Conservation (phyloP, 1,140 invertebrate species). For the Pseudomyrmex cubaensis region DNA sequence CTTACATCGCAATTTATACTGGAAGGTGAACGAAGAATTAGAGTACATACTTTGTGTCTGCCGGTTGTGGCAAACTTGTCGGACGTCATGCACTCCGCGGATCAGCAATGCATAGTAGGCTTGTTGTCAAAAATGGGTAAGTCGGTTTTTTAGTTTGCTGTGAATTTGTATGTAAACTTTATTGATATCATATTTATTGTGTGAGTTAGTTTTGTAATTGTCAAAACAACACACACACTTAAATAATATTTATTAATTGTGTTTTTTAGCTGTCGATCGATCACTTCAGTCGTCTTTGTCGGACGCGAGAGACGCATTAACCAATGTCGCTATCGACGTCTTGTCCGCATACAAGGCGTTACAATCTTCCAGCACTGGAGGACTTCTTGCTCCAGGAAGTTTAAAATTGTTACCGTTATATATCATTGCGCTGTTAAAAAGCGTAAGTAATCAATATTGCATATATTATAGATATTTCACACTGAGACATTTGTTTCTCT, state of each 20-base stretch:
- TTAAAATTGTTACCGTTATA: slow-evolving; percentile 95
- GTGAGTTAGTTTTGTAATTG: no score
- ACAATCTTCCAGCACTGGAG: slow-evolving; percentile 88
- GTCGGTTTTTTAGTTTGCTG: slow-evolving; percentile 51
- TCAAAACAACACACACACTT: no score
- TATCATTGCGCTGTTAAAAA: slow-evolving; percentile 96
- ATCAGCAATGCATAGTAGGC: slow-evolving; percentile 97
- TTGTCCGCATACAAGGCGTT: slow-evolving; percentile 92
- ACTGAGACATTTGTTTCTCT: background rate
- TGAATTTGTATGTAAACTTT: no score
- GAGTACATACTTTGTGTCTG: slow-evolving; percentile 98
- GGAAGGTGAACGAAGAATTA: slow-evolving; percentile 96
- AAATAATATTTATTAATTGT: background rate
- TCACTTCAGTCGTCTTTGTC: slow-evolving; percentile 93
- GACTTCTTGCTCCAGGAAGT: slow-evolving; percentile 90
- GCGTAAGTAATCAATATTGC: slow-evolving; percentile 87
- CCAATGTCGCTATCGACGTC: slow-evolving; percentile 97
- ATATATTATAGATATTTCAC: background rate
- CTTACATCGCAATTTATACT: slow-evolving; percentile 6
- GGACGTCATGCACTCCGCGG: slow-evolving; percentile 96
- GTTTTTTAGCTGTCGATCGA: slow-evolving; percentile 94
- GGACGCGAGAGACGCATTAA: slow-evolving; percentile 98
- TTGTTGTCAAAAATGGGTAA: slow-evolving; percentile 97
- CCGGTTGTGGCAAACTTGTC: slow-evolving; percentile 94
- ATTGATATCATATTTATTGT: no score